Evolutionary conservation across 53 echinoderm and acorn worm species (phyloP).

Genomic region (Antedon mediterranea): DNA sequence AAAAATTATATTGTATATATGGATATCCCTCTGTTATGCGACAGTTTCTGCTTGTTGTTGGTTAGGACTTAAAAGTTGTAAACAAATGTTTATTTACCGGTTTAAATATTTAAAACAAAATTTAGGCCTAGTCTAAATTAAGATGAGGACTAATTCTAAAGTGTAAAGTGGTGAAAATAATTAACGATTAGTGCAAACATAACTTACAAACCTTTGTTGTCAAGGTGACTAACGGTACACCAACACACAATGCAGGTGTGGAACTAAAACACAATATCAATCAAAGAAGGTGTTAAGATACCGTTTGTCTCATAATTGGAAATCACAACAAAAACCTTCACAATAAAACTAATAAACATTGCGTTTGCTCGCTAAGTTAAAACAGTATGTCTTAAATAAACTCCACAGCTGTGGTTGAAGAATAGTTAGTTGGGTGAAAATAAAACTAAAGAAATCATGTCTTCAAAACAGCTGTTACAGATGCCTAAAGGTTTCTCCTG

Average conservation of each 20-base stretch:
- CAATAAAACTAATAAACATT: not conserved
- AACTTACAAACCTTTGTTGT: not conserved
- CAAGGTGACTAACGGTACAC: not conserved
- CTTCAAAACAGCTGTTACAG: not conserved
- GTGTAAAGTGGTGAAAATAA: not conserved
- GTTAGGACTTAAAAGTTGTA: too few species aligned
- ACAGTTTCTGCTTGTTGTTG: too few species aligned
- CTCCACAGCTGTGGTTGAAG: not conserved
- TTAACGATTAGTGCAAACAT: not conserved
- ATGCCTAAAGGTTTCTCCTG: not conserved
- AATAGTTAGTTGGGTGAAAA: not conserved
- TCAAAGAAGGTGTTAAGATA: not conserved
- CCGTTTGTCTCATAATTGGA: not conserved
- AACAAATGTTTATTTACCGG: not conserved
- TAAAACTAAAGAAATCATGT: not conserved
- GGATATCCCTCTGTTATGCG: too few species aligned
- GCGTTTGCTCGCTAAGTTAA: not conserved
- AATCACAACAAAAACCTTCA: not conserved
- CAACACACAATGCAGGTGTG: not conserved
- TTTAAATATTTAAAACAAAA: not conserved
- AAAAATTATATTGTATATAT: too few species aligned
- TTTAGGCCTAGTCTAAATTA: not conserved
- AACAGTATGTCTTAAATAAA: not conserved
- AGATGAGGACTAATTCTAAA: not conserved
- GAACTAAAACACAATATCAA: not conserved